Evolutionary conservation across 2,113 vertebrate species (phyloP), one percentile per base, ranked within the genome.

Genomic region (Carollia perspicillata): DNA sequence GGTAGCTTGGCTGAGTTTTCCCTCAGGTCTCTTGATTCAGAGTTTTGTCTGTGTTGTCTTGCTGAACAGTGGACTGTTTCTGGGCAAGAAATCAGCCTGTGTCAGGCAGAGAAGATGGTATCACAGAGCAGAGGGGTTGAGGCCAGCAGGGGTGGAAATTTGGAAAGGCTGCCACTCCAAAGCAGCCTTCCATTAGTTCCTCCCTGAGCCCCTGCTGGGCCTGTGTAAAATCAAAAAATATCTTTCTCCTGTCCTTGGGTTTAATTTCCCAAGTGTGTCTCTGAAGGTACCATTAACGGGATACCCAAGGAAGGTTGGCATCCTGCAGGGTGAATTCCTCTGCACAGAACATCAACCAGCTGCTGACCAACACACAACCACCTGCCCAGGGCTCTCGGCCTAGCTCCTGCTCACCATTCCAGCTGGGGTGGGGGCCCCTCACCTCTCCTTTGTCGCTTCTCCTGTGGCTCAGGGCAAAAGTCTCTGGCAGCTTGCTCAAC

Each of bases 81-180:
- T 23, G 26, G 11, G 60, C 74, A 35, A 40, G 84, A 75, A 30
- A 37, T 17, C 55, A 83, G 74, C 51, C 14, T 28, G 80, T 6
- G 22, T 58, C 26, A 49, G 55, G 89, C 30, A 10, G 0, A 65
- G 75, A 35, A 58, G 58, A 51, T 17, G 35, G 23, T 17, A 71
- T 69, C 63, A 37, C 40, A 84, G 40, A 78, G 63, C 63, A 42
- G 63, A 71, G 13, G 53, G 72, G 49, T n/a, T 49, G 22, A 63
- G 63, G n/a, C 1, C 0, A 1, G 79, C 1, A 1, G 20, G 6
- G 17, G 13, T 47, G 12, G 44, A n/a, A n/a, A n/a, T n/a, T n/a
- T n/a, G n/a, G n/a, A 40, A 35, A 60, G 93, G 60, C 79, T 28
- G 49, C 12, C 69, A 37, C 18, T 42, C 77, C 2, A 53, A 28